Evolutionary conservation across 2,113 vertebrate species (phyloP).

Genomic region (Taxidea taxus): DNA sequence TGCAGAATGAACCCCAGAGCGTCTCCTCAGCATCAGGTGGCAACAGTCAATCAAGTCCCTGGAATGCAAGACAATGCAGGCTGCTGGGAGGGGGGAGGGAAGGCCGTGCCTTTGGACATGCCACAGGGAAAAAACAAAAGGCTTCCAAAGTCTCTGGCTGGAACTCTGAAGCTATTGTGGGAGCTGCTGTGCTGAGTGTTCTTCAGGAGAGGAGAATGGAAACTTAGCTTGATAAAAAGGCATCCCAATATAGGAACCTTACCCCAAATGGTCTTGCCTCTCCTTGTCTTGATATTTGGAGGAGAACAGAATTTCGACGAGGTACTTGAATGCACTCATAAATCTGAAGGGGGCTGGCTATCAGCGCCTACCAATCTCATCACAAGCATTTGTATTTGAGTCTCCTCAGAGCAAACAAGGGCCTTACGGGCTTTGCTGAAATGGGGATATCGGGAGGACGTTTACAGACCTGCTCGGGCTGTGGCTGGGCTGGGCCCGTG

Average conservation of each 20-base stretch:
- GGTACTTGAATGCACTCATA: background rate
- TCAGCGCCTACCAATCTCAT: background rate
- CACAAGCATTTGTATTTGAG: background rate
- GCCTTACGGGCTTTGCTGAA: background rate
- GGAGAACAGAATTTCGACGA: background rate
- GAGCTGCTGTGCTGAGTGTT: slow-evolving; percentile 46
- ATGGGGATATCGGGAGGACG: background rate
- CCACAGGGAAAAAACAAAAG: slow-evolving; percentile 75
- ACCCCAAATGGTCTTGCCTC: slow-evolving; percentile 1
- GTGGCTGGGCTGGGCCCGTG: background rate
- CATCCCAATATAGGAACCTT: slow-evolving; percentile 37
- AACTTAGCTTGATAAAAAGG: slow-evolving; percentile 64
- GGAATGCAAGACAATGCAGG: slow-evolving; percentile 84
- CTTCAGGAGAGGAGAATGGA: slow-evolving; percentile 69
- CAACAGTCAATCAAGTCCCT: slow-evolving; percentile 87
- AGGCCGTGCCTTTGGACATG: slow-evolving; percentile 70
- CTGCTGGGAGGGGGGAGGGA: slow-evolving; percentile 62
- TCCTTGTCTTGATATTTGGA: slow-evolving; percentile 16
- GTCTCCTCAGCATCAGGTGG: slow-evolving; percentile 89
- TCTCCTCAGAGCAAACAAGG: background rate
- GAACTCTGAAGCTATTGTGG: slow-evolving; percentile 60
- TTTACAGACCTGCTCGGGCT: background rate
- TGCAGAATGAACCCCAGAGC: slow-evolving; percentile 83
- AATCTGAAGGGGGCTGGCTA: background rate
- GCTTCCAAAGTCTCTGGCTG: slow-evolving; percentile 70